Evolutionary conservation across 2,113 vertebrate genomes (phyloP).

Genomic region (Diphyllodes magnificus): DNA sequence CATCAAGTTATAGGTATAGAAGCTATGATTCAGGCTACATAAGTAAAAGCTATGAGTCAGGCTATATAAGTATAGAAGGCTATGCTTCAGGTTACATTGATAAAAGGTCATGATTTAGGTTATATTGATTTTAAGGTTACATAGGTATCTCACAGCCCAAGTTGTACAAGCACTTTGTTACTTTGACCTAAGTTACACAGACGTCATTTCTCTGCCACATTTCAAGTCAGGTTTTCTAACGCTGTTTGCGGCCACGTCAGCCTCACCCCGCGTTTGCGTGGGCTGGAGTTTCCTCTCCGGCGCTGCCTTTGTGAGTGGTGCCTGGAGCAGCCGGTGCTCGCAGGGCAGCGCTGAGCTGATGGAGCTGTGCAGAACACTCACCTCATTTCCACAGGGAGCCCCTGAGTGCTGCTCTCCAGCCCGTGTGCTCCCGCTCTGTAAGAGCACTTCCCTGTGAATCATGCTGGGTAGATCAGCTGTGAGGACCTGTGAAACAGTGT

Average conservation of each 20-base stretch:
- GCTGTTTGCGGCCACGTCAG: not conserved
- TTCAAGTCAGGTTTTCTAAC: not conserved
- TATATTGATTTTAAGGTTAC: no score
- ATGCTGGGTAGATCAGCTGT: not conserved
- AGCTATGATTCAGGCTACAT: no score
- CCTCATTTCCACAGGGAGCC: not conserved
- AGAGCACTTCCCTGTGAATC: not conserved
- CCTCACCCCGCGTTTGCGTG: rapidly evolving
- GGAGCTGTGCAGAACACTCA: not conserved
- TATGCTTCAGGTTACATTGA: no score
- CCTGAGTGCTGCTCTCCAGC: not conserved
- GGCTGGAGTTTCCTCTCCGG: not conserved
- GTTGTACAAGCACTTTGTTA: no score
- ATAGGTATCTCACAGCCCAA: no score
- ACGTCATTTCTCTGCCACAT: not conserved
- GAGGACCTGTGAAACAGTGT: not conserved
- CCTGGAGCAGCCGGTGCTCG: not conserved
- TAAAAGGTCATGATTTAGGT: no score
- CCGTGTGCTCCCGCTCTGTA: rapidly evolving
- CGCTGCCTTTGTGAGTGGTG: not conserved
- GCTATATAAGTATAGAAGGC: no score
- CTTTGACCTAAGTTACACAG: no score
- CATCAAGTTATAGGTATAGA: no score
- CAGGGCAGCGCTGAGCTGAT: not conserved
- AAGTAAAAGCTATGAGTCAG: no score